Base-by-base conservation (phyloP, 64 coral and sea anemone genomes). In the Stichodactyla mertensii region DNA sequence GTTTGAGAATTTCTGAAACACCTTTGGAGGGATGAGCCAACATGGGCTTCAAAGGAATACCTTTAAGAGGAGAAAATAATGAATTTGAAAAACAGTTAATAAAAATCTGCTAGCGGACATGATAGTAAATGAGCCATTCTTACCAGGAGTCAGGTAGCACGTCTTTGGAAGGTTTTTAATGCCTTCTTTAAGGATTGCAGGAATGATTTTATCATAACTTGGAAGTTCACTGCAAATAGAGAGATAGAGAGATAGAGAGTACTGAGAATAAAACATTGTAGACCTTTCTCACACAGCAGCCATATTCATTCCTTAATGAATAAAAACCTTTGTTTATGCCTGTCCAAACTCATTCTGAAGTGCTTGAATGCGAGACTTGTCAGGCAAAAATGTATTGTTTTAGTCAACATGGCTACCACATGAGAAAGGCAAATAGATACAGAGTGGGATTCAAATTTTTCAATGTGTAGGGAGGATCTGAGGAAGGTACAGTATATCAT, bases 101-200 rank as follows among this genome's bases (percentile, higher is more conserved):
- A 16, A 84, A 84, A 61, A 84, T 15, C 4, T 53, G 79, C 20
- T 24, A 3, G 54, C 6, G 59, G 16, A 67, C 64, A n/a, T 67
- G 64, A 7, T 6, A 8, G 64, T 67, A n/a, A 22, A 74, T 74
- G 24, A 11, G 23, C 27, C 7, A 7, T 27, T 74, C 69, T 74
- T 90, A 98, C 96, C 96, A 90, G 96, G 96, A 61, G 96, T 95
- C 54, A 98, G 90, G 86, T 98, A 88, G 58, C 96, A 98, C 62
- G 89, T 70, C 22, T 92, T 90, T 12, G 96, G 93, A 28, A 98
- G 90, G 59, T 89, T 82, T 77, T 95, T 89, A 24, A 94, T 79
- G 31, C 96, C 96, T 84, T 95, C 86, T 77, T 95, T 87, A 77
- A 98, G 83, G 31, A 98, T 27, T 8, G 92, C 86, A 77, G 93